Evolutionary conservation across 2,888 invertebrate species (phyloP).

Genomic region (Acrobasis repandana): DNA sequence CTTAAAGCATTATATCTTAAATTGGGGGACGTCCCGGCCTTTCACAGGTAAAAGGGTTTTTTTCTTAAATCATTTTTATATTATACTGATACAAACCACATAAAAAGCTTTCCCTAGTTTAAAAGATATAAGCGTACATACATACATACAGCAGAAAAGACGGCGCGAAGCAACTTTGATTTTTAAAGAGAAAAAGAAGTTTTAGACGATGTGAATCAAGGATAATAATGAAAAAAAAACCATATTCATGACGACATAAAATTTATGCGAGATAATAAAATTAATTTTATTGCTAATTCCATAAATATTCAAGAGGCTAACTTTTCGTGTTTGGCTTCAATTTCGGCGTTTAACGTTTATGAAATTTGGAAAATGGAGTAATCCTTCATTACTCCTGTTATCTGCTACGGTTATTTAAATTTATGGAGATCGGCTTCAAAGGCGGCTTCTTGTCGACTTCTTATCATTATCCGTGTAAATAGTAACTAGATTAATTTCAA

Average conservation of each 20-base stretch:
- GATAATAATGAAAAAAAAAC: constrained; percentile 39
- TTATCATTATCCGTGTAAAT: constrained; percentile 5
- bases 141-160: too few relatives aligned
- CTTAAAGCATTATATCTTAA: too few relatives aligned
- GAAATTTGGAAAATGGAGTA: constrained; percentile 30
- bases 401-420: constrained; percentile 43
- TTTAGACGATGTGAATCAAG: too few relatives aligned
- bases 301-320: constrained; percentile 69
- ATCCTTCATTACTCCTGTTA: constrained; percentile 40
- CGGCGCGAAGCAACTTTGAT: too few relatives aligned
- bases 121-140: too few relatives aligned
- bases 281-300: constrained; percentile 62
- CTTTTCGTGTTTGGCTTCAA: constrained; percentile 48
- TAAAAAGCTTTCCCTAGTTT: too few relatives aligned
- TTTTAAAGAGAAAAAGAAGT: too few relatives aligned
- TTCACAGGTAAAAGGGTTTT: too few relatives aligned
- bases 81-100: too few relatives aligned
- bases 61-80: too few relatives aligned
- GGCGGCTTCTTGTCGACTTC: neutral
- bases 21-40: too few relatives aligned
- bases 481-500: neutral
- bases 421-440: constrained; percentile 44
- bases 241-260: constrained; percentile 55
- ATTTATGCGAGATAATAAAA: constrained; percentile 59
- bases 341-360: constrained; percentile 42